Evolutionary conservation across 92 coral and sea anemone species (phyloP).

Genomic region (Epizoanthus illoricatus): DNA sequence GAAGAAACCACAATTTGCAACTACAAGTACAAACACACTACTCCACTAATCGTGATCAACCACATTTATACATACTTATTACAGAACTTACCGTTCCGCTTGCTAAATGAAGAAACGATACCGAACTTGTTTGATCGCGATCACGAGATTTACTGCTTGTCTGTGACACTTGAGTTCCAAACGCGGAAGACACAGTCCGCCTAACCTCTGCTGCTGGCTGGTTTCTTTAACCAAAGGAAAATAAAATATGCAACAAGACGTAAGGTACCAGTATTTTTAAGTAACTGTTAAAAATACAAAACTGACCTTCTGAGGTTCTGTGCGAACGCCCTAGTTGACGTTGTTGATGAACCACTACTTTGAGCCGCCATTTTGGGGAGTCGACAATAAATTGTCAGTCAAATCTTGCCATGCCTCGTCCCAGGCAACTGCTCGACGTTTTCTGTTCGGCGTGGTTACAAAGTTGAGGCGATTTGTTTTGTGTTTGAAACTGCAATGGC

Average conservation of each 20-base stretch:
- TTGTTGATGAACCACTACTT: slow-evolving; percentile 69
- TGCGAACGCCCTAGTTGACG: slow-evolving; percentile 95
- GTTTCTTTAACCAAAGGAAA: slow-evolving; percentile 44
- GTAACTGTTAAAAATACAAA: not conserved
- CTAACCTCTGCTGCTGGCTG: slow-evolving; percentile 76
- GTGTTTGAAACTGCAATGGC: too few relatives aligned
- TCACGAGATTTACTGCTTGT: slow-evolving; percentile 51
- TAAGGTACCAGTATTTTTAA: too few relatives aligned
- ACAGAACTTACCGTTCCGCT: slow-evolving; percentile 73
- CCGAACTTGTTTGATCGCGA: slow-evolving; percentile 56
- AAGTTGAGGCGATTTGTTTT: too few relatives aligned
- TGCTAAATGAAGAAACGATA: slow-evolving; percentile 80
- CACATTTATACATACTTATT: not conserved
- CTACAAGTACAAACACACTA: too few relatives aligned
- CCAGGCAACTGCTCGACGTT: too few relatives aligned
- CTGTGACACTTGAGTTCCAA: slow-evolving; percentile 61
- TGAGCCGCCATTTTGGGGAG: slow-evolving; percentile 92
- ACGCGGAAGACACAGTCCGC: slow-evolving; percentile 75
- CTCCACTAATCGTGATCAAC: too few relatives aligned
- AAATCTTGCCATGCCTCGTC: too few relatives aligned
- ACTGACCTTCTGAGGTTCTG: slow-evolving; percentile 92
- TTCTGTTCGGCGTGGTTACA: too few relatives aligned
- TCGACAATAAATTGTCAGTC: not conserved
- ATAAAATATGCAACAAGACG: not conserved
- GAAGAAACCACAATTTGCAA: too few relatives aligned